Conservation (phyloP, 2,797 vertebrate genomes). For the Coregonus ussuriensis region DNA sequence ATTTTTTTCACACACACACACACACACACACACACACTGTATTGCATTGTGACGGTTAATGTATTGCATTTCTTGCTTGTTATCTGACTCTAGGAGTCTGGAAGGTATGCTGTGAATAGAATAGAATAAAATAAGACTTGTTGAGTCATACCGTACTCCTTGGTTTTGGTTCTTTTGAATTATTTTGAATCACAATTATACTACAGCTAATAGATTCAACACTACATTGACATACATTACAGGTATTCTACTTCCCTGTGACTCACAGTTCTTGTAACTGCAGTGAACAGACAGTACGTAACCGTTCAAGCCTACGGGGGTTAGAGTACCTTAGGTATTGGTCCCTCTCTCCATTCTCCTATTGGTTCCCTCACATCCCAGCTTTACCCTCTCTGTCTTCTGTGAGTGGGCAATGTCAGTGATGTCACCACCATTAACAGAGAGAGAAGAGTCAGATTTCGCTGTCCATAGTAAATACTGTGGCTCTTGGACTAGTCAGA, state of each 20-base stretch:
- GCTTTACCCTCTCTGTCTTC: slow-evolving; percentile 26
- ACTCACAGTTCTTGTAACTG: neutral
- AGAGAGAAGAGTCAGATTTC: slow-evolving; percentile 43
- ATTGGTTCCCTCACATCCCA: slow-evolving; percentile 44
- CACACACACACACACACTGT: neutral
- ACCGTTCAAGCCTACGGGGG: slow-evolving; percentile 1
- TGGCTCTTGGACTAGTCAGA: slow-evolving; percentile 21
- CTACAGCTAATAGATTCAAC: neutral
- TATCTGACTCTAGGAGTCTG: neutral
- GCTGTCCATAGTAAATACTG: slow-evolving; percentile 28
- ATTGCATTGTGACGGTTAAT: neutral
- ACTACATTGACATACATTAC: neutral
- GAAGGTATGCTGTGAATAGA: neutral
- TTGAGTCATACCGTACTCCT: neutral
- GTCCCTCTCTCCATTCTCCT: slow-evolving; percentile 14
- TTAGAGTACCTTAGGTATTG: slow-evolving; percentile 3
- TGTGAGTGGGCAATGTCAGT: slow-evolving; percentile 31
- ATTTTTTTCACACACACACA: neutral
- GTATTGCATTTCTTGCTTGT: neutral
- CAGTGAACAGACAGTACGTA: neutral
- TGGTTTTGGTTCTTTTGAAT: neutral
- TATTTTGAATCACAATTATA: neutral
- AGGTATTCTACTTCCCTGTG: neutral
- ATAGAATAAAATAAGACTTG: neutral
- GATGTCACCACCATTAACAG: slow-evolving; percentile 43